Evolutionary conservation across 2,888 invertebrate genomes (phyloP).

Genomic region (Sinodicranocentrus sp.): DNA sequence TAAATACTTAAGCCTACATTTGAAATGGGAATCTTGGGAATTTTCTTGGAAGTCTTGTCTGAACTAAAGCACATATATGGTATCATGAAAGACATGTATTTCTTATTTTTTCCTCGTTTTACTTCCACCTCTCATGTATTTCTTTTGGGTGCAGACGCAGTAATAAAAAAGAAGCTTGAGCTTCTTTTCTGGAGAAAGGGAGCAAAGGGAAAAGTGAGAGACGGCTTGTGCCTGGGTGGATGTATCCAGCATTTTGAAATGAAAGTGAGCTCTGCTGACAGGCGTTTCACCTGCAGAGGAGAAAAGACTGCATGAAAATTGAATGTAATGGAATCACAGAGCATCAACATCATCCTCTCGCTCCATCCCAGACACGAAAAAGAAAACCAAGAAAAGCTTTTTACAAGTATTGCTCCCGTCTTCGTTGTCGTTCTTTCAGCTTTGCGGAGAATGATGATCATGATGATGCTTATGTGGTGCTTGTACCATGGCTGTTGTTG

Average conservation of each 20-base stretch:
- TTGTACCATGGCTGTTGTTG: background rate
- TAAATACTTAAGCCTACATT: constrained; percentile 33
- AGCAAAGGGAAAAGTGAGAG: background rate
- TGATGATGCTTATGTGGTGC: background rate
- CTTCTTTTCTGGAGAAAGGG: background rate
- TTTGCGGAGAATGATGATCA: too few species aligned
- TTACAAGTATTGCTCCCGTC: background rate
- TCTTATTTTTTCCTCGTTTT: background rate
- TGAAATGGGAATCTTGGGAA: constrained; percentile 64
- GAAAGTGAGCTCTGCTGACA: constrained; percentile 57
- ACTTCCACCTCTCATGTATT: background rate
- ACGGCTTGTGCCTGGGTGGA: background rate
- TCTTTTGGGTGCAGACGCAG: constrained; percentile 28
- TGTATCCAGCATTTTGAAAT: constrained; percentile 49
- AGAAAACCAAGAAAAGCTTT: constrained; percentile 9
- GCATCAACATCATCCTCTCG: constrained; percentile 28
- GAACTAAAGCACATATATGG: background rate
- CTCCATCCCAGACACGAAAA: background rate
- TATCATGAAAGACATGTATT: background rate
- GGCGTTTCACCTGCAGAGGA: constrained; percentile 58
- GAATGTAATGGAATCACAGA: constrained; percentile 65
- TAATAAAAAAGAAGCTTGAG: constrained; percentile 42
- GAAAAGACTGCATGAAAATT: constrained; percentile 57
- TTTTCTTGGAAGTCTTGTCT: constrained; percentile 19
- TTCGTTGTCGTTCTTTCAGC: too few species aligned